Percentiles rank a stretch among this genome's conserved stretches.
These are phyloP conservation scores for Phaethon lepturus DNA, from an alignment of 2,113 vertebrate species.

Conservation along the genomic window DNA sequence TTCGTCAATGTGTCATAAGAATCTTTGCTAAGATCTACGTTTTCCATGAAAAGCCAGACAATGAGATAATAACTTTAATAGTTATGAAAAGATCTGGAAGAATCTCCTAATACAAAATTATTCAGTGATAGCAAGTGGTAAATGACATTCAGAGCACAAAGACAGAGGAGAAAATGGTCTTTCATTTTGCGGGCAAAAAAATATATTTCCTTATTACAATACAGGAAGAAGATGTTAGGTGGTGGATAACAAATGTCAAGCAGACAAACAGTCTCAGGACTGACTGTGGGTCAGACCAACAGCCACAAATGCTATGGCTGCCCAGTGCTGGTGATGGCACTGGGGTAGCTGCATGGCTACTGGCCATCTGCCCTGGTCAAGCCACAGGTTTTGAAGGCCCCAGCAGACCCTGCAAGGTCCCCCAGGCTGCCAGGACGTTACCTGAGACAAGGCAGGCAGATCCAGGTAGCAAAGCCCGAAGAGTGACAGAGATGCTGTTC, in stretches of 20 bases:
- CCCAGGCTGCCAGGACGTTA: background rate
- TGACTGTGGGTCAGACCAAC: background rate
- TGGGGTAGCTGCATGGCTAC: background rate
- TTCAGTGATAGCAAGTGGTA: background rate
- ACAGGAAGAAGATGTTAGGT: background rate
- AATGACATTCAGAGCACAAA: background rate
- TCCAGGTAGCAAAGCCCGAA: background rate
- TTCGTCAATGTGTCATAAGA: background rate
- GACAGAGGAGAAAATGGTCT: background rate
- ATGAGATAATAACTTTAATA: background rate
- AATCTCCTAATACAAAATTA: background rate
- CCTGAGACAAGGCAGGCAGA: background rate
- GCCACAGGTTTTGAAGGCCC: background rate
- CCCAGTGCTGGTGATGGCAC: accelerated
- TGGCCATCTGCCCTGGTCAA: background rate
- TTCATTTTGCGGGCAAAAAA: background rate
- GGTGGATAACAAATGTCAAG: background rate
- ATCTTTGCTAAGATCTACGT: background rate
- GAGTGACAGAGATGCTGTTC: background rate
- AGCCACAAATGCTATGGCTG: background rate
- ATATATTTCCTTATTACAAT: background rate
- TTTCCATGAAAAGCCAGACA: background rate
- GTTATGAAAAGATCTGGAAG: background rate
- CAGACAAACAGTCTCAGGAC: background rate
- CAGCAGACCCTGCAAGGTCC: background rate